A percentile compares a stretch with the other conserved stretches of the same genome.
Evolutionary conservation across 1,140 invertebrate genomes (phyloP).

Genomic region (Coboldia fuscipes): DNA sequence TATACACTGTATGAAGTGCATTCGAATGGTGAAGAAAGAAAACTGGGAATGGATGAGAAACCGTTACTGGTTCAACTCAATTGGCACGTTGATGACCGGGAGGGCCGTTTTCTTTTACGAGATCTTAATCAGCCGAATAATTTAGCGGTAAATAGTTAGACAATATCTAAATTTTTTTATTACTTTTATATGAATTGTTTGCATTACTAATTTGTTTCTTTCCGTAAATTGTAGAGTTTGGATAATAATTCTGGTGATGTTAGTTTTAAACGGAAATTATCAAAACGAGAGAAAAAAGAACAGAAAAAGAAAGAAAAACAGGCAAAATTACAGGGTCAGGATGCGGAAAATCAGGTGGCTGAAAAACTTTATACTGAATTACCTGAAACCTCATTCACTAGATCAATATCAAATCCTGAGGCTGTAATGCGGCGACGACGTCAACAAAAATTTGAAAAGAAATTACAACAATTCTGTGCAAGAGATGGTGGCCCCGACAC

Average conservation of each 20-base stretch:
- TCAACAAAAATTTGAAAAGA: constrained; percentile 94
- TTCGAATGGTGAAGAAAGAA: constrained; percentile 86
- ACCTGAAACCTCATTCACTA: constrained; percentile 92
- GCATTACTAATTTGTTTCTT: no score
- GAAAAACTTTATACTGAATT: constrained; percentile 89
- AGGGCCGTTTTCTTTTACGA: constrained; percentile 87
- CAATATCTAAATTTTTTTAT: no score
- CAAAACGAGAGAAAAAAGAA: constrained; percentile 97
- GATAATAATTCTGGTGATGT: constrained; percentile 24
- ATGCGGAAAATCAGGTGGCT: constrained; percentile 64
- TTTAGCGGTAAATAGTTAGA: constrained; percentile 20
- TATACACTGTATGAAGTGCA: constrained; percentile 97
- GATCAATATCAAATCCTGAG: constrained; percentile 98
- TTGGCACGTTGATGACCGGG: constrained; percentile 95
- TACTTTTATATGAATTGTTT: no score
- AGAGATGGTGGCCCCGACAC: constrained; percentile 83
- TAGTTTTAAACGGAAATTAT: constrained; percentile 64
- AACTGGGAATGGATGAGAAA: constrained; percentile 73
- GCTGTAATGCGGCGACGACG: constrained; percentile 90
- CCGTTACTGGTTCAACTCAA: constrained; percentile 95
- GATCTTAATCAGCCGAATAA: constrained; percentile 64
- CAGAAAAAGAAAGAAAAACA: constrained; percentile 93
- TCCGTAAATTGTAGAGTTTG: constrained; percentile 1
- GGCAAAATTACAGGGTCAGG: constrained; percentile 57
- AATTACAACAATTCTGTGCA: constrained; percentile 86